Conservation (phyloP, 53 echinoderm and acorn worm species). For the Pentamera pediparva region DNA sequence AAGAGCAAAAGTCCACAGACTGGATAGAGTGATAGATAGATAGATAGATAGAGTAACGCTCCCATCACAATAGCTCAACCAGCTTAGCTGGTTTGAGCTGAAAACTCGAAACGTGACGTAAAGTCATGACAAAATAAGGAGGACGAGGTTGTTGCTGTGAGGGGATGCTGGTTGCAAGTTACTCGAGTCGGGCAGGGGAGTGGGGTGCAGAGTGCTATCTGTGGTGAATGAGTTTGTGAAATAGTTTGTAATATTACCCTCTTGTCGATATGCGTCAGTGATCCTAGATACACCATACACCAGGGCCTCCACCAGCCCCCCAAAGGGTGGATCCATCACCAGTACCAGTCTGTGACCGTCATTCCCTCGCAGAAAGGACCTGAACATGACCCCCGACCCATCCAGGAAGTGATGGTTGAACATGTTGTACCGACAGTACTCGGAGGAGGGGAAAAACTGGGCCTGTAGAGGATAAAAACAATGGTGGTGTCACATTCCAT, state of each 20-base stretch:
- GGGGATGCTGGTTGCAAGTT: no score
- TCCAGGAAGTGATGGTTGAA: conserved; percentile 94
- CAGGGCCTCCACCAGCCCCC: conserved; percentile 81
- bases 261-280: conserved; percentile 37
- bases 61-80: no score
- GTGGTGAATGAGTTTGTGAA: no score
- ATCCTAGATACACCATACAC: conserved; percentile 56
- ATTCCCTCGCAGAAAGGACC: conserved; percentile 51
- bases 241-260: background rate
- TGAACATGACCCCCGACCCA: conserved; percentile 41
- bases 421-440: conserved; percentile 96
- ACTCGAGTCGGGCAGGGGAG: no score
- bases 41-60: no score
- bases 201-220: no score
- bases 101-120: no score
- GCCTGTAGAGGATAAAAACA: conserved; percentile 44
- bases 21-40: no score
- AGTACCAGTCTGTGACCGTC: conserved; percentile 57
- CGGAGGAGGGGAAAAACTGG: conserved; percentile 72
- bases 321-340: conserved; percentile 98
- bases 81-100: no score
- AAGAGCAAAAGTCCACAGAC: no score
- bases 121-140: no score
- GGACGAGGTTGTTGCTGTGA: no score
- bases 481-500: background rate